Evolutionary conservation across 2,113 vertebrate species (phyloP).

Genomic region (Gallinago paraguaiae): DNA sequence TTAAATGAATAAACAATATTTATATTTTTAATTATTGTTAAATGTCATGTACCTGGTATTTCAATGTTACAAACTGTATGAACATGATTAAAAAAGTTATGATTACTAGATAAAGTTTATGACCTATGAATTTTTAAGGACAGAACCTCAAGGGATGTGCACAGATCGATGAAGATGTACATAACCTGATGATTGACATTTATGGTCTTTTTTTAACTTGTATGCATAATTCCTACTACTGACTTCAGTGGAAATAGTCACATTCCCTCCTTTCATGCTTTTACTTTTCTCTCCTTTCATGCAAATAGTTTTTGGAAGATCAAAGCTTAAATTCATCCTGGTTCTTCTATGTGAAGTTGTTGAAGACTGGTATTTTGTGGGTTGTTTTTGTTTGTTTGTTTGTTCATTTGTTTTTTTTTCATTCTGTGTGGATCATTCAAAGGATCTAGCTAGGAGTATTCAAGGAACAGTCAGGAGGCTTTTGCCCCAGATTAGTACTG

Average conservation of each 20-base stretch:
- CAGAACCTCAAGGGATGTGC: neutral
- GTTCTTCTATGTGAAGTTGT: neutral
- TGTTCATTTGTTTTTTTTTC: neutral
- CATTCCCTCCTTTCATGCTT: constrained; percentile 30
- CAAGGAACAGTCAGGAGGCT: neutral
- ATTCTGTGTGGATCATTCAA: neutral
- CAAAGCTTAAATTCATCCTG: constrained; percentile 1
- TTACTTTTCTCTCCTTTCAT: constrained; percentile 6
- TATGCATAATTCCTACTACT: constrained; percentile 12
- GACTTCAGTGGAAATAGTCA: constrained; percentile 47
- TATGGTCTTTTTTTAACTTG: neutral
- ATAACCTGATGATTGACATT: constrained; percentile 44
- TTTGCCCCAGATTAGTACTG: neutral
- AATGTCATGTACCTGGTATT: neutral
- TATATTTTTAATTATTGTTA: neutral
- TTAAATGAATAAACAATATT: neutral
- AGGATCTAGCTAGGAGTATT: neutral
- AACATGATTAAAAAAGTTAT: neutral
- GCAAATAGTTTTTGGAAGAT: constrained; percentile 52
- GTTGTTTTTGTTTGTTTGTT: neutral
- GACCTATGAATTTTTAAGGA: constrained; percentile 48
- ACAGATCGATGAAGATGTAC: neutral
- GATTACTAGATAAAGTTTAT: constrained; percentile 34
- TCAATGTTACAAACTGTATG: neutral
- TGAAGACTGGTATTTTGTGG: constrained; percentile 9